Percentiles rank a stretch among this genome's conserved stretches.
phyloP scores from a whole-genome alignment of 2,113 vertebrate genomes.

The Ptyas mucosa region DNA sequence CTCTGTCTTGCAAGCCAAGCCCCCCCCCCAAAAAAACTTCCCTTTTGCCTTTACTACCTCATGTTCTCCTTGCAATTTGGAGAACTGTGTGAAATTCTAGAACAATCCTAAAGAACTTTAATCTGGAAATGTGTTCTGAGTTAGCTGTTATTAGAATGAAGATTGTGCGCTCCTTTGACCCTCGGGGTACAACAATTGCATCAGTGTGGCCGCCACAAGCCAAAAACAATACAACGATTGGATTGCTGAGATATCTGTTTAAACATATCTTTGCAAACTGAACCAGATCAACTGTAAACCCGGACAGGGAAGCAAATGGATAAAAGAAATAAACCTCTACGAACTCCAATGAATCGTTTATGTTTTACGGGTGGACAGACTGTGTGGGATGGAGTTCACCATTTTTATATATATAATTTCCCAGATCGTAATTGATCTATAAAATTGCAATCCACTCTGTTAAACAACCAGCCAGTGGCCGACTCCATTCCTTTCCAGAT shows the following conservation, averaged over 20 bases:
- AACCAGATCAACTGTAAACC: not conserved
- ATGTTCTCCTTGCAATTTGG: too few species aligned
- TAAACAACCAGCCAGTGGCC: constrained; percentile 10
- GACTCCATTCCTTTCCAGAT: constrained; percentile 49
- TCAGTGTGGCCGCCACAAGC: too few species aligned
- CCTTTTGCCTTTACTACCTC: too few species aligned
- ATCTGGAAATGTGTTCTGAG: not conserved
- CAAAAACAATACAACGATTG: not conserved
- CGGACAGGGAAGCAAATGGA: not conserved
- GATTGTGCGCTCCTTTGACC: not conserved
- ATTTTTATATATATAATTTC: constrained; percentile 30
- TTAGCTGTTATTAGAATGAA: not conserved
- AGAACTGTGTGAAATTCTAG: too few species aligned
- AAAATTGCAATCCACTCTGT: constrained; percentile 32
- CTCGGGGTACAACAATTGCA: not conserved
- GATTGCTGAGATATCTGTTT: not conserved
- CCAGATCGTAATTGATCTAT: constrained; percentile 44
- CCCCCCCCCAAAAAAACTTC: not conserved
- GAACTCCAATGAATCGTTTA: not conserved
- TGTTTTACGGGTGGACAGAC: constrained; percentile 20
- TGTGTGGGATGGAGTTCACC: constrained; percentile 8
- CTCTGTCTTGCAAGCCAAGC: not conserved
- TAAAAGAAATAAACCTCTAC: not conserved
- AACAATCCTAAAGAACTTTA: not conserved
- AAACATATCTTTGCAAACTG: not conserved